These are phyloP conservation scores for Linnaemya vulpina DNA, from an alignment of 2,888 invertebrate genomes.

Conservation along the genomic window DNA sequence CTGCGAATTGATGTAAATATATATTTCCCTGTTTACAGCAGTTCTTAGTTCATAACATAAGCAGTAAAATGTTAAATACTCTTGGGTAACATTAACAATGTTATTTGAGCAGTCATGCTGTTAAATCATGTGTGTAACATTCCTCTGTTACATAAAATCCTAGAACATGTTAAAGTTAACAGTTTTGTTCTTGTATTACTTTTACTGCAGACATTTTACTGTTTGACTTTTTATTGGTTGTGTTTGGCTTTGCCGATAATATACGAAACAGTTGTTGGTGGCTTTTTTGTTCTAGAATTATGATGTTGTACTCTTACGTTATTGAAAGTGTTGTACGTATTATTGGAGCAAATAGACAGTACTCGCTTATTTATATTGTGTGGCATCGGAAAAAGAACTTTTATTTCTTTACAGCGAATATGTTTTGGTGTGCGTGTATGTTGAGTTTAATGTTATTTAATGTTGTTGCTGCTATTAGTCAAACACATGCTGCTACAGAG, in stretches of 20 bases:
- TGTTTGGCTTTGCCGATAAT: neutral
- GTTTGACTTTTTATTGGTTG: slow-evolving; percentile 14
- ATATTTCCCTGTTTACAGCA: neutral
- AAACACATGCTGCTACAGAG: slow-evolving; percentile 29
- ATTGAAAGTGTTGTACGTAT: neutral
- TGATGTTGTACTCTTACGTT: neutral
- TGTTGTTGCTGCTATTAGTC: slow-evolving; percentile 37
- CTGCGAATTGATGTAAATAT: neutral
- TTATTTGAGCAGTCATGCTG: neutral
- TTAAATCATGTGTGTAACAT: neutral
- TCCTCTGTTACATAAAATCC: neutral
- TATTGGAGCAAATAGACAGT: neutral
- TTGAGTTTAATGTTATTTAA: slow-evolving; percentile 35
- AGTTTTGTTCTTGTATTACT: neutral
- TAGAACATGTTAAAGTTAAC: slow-evolving; percentile 27
- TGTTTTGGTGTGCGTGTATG: slow-evolving; percentile 8
- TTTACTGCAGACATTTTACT: slow-evolving; percentile 23
- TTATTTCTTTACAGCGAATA: slow-evolving; percentile 22
- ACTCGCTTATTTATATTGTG: neutral
- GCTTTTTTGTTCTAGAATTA: neutral
- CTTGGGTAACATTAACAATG: slow-evolving; percentile 2
- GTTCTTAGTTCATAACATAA: neutral
- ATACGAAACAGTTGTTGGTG: neutral
- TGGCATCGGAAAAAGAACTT: slow-evolving; percentile 22
- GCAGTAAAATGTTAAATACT: slow-evolving; percentile 1